Base-by-base conservation (phyloP, 2,888 invertebrate genomes). In the Iphiclides podalirius region DNA sequence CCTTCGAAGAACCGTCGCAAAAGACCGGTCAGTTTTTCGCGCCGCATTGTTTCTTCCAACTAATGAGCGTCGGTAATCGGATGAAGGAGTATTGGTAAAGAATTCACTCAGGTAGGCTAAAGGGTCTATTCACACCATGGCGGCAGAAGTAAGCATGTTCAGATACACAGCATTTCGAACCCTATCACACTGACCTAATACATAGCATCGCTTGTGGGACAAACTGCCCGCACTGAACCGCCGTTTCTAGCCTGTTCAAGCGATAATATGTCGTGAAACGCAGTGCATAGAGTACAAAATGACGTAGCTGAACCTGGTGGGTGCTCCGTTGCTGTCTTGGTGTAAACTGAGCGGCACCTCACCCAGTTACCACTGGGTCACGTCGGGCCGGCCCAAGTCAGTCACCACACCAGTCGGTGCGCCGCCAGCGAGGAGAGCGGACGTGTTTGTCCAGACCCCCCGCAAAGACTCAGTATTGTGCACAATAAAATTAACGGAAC, bases 341-440 rank as follows among this genome's bases (percentile, higher is more conserved):
- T 28, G 28, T 28, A 9, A 9, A 35, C 39, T 9, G n/a, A 2
- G n/a, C 28, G 39, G 44, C 50, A 53, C 53, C 61, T 65, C 61
- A 64, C 63, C 65, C 63, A 64, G 60, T 70, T 68, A 53, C 61
- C 59, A 64, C 58, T 66, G 60, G 69, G 71, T 66, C 70, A 65
- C 43, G 44, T 50, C 52, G 40, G 28, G 31, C 42, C 35, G 12
- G 35, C 26, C 39, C 8, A 41, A 34, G n/a, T 17, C 23, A 4
- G 15, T 17, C 34, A 52, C 20, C 20, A 20, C 20, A 40, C 47
- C 64, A 66, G 53, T 64, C 45, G 53, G 41, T 52, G 50, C 52
- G 48, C 15, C n/a, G 16, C 16, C 43, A 13, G 38, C 23, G 33
- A 8, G 15, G 33, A 6, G 33, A 4, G 23, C 1, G 26, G 49